A percentile compares a stretch with the other conserved stretches of the same genome.
These are phyloP conservation scores for Indicator indicator DNA, from an alignment of 2,113 vertebrate genomes.

Conservation along the genomic window DNA sequence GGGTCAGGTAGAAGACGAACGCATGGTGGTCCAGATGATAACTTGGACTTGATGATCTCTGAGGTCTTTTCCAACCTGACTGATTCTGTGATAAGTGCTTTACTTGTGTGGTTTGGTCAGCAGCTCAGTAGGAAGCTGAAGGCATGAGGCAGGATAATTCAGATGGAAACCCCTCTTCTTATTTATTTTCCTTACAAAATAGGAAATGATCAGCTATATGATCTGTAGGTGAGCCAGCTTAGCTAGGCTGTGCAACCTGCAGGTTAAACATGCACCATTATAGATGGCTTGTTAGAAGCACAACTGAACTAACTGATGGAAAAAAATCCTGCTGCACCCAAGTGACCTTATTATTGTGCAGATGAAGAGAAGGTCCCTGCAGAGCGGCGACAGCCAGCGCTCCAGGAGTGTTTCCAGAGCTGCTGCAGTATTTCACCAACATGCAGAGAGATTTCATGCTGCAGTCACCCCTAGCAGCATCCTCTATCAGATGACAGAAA, in stretches of 20 bases:
- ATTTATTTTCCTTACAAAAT: background rate
- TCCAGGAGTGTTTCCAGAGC: background rate
- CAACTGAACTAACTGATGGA: conserved; percentile 19
- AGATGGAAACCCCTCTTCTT: background rate
- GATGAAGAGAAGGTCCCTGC: background rate
- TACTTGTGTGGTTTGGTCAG: too few species aligned
- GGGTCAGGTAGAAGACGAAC: background rate
- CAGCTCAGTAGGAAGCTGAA: background rate
- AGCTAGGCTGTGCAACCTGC: background rate
- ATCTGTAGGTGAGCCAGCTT: background rate
- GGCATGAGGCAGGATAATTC: fast-evolving
- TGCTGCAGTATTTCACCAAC: background rate
- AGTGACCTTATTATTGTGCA: background rate
- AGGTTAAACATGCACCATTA: conserved; percentile 35
- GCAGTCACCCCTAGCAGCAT: background rate
- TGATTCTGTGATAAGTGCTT: background rate
- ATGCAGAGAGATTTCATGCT: background rate
- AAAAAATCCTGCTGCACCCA: background rate
- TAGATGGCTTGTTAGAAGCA: background rate
- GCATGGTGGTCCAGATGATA: background rate
- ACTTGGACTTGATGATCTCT: too few species aligned
- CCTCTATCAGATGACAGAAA: background rate
- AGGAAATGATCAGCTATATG: background rate
- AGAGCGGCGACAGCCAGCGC: background rate
- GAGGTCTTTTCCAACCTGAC: too few species aligned